Conservation (phyloP, 2,797 vertebrate species). For the Babyrousa celebensis region DNA sequence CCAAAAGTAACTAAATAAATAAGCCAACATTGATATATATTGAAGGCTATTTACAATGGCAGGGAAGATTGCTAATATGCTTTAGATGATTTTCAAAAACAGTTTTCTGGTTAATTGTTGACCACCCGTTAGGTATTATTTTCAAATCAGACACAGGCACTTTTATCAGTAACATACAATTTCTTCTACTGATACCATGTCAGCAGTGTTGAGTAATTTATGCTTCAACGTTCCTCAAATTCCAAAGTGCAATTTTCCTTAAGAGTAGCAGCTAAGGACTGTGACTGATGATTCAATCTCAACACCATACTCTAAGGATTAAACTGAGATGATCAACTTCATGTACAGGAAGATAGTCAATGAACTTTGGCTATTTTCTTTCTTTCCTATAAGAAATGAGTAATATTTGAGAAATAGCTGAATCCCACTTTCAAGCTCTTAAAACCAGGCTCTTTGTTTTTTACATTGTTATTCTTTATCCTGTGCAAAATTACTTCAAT, state of each 20-base stretch:
- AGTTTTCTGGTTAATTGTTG: neutral
- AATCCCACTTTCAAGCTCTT: neutral
- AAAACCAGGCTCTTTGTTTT: conserved; percentile 8
- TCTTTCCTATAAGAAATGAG: neutral
- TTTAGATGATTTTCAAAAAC: neutral
- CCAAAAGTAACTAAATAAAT: neutral
- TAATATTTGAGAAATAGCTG: neutral
- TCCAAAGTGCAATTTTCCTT: neutral
- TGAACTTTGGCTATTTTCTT: neutral
- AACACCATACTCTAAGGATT: neutral
- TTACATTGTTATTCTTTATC: neutral
- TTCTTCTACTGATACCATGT: neutral
- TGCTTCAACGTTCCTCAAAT: neutral
- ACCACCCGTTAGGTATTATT: neutral
- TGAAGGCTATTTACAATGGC: conserved; percentile 11
- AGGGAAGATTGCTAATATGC: conserved; percentile 7
- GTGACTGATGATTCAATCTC: neutral
- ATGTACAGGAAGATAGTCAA: neutral
- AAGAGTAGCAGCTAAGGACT: neutral
- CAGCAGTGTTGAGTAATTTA: neutral
- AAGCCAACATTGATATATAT: neutral
- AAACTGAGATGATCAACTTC: neutral
- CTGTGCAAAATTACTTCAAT: neutral
- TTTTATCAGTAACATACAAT: neutral
- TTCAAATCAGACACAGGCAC: neutral